Percentiles rank a stretch among this genome's conserved stretches.
Evolutionary conservation across 2,888 invertebrate species (phyloP).

Genomic region (Meiosimyza platycephala): DNA sequence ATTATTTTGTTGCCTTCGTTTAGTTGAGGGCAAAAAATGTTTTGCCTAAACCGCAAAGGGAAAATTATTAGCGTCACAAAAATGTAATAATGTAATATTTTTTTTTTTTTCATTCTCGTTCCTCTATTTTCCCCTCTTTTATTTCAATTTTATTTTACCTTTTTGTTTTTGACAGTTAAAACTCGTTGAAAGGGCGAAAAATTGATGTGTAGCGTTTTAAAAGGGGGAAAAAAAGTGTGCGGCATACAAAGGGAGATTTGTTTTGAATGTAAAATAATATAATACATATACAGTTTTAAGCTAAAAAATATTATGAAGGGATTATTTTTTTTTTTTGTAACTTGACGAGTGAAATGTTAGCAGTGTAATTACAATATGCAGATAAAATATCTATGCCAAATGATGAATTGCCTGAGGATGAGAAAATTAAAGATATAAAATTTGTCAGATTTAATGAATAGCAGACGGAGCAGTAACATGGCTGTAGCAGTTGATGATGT

Average conservation of each 20-base stretch:
- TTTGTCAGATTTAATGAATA: conserved; percentile 1
- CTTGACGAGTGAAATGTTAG: conserved; percentile 5
- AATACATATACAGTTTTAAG: neutral
- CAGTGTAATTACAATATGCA: conserved; percentile 1
- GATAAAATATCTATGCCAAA: neutral
- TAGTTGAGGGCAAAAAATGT: conserved; percentile 20
- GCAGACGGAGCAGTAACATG: too few species aligned
- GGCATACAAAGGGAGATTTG: neutral
- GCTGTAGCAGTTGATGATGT: too few species aligned
- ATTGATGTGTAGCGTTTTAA: neutral
- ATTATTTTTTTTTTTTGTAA: neutral
- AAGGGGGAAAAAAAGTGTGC: neutral
- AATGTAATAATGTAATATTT: conserved; percentile 33
- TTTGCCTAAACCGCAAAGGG: conserved; percentile 27
- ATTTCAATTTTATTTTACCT: too few species aligned
- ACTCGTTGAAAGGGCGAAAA: neutral
- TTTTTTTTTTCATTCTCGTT: neutral
- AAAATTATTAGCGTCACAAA: conserved; percentile 34
- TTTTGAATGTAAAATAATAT: neutral
- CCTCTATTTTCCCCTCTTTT: too few species aligned
- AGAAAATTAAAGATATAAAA: conserved; percentile 6
- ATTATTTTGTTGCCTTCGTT: too few species aligned
- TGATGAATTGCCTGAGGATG: neutral
- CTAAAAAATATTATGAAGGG: neutral
- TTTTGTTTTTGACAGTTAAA: conserved; percentile 30